These are phyloP conservation scores for Pangasius macronema DNA, from an alignment of 2,797 vertebrate genomes.

Conservation along the genomic window DNA sequence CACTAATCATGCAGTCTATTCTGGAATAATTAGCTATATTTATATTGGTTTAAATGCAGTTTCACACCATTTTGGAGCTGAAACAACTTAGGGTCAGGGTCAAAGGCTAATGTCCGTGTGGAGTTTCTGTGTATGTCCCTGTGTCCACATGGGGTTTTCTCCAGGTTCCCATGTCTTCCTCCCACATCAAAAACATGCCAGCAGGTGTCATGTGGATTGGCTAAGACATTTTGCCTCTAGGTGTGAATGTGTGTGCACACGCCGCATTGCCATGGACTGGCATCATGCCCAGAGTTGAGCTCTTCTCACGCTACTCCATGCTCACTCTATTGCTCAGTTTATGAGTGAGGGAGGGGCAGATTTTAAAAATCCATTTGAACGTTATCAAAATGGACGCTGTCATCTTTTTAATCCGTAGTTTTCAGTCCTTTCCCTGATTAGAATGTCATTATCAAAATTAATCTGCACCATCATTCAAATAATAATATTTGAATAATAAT, in stretches of 20 bases:
- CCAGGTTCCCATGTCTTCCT: too few species aligned
- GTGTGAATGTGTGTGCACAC: neutral
- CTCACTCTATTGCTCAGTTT: neutral
- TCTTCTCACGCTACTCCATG: neutral
- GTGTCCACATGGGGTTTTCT: neutral
- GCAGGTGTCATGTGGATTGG: neutral
- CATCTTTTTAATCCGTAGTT: neutral
- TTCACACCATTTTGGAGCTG: neutral
- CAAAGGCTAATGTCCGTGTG: neutral
- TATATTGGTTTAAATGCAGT: neutral
- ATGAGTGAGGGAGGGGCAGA: neutral
- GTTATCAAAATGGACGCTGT: neutral
- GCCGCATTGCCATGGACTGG: neutral
- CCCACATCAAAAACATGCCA: too few species aligned
- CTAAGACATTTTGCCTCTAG: too few species aligned
- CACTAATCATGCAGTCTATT: neutral
- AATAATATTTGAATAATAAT: too few species aligned
- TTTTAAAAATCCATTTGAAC: too few species aligned
- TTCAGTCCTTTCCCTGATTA: neutral
- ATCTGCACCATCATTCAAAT: neutral
- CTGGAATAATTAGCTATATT: neutral
- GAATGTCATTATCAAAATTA: neutral
- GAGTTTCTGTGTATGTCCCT: neutral
- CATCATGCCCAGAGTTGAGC: neutral
- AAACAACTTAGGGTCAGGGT: neutral